These are phyloP conservation scores for Corythornis vintsioides DNA, from an alignment of 2,113 vertebrate genomes.

Conservation along the genomic window DNA sequence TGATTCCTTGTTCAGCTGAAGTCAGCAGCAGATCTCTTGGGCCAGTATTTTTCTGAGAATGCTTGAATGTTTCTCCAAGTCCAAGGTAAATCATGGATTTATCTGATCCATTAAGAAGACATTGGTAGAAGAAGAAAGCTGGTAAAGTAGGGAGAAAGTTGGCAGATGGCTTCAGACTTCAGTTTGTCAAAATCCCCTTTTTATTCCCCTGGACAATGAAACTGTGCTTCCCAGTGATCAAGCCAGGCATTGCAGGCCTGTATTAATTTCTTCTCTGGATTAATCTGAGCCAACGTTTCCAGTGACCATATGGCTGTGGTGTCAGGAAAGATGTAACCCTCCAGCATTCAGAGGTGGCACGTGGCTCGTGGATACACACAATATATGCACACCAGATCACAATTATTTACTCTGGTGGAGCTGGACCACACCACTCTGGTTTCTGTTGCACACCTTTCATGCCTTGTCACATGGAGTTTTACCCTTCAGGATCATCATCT, in stretches of 20 bases:
- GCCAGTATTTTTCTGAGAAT: not conserved
- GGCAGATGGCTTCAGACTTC: not conserved
- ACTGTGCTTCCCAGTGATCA: not conserved
- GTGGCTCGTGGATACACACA: accelerated
- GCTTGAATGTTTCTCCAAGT: not conserved
- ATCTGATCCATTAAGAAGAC: not conserved
- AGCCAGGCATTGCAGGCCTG: not conserved
- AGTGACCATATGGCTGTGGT: not conserved
- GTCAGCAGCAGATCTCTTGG: not conserved
- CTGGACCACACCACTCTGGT: not conserved
- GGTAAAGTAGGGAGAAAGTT: not conserved
- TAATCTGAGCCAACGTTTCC: not conserved
- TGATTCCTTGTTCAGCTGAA: not conserved
- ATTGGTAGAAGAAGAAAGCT: not conserved
- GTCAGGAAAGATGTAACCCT: not conserved
- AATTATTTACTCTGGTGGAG: not conserved
- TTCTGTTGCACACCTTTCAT: not conserved
- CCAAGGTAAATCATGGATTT: not conserved
- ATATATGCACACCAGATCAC: too few species aligned
- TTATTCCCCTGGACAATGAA: not conserved
- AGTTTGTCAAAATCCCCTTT: not conserved
- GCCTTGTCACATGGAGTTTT: accelerated
- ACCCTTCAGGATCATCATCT: not conserved
- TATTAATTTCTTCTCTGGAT: not conserved
- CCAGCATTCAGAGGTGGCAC: not conserved